Conservation (phyloP, 2,113 vertebrate species). For the Notothenia rossii region DNA sequence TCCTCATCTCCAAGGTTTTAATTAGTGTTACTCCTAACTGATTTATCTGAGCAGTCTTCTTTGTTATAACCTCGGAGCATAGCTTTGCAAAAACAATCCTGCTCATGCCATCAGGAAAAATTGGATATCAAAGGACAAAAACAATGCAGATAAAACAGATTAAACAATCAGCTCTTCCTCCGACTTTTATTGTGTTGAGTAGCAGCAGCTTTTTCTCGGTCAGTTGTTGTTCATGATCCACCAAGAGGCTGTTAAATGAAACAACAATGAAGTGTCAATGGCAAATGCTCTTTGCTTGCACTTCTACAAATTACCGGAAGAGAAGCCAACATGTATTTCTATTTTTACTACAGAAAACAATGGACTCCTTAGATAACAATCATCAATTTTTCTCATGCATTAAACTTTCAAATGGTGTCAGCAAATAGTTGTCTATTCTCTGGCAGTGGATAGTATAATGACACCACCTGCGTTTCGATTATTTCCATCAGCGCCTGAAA, state of each 20-base stretch:
- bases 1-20: conserved; percentile 32
- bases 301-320: neutral
- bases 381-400: neutral
- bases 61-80: conserved; percentile 26
- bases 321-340: neutral
- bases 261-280: conserved; percentile 15
- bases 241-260: conserved; percentile 76
- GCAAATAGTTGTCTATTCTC: neutral
- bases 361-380: neutral
- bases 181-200: conserved; percentile 26
- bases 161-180: conserved; percentile 28
- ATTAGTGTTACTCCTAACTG: conserved; percentile 24
- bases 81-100: conserved; percentile 48
- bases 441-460: neutral
- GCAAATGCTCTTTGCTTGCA: conserved; percentile 11
- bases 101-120: conserved; percentile 56
- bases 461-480: no score
- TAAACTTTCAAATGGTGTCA: neutral
- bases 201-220: conserved; percentile 35
- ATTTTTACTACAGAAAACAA: neutral
- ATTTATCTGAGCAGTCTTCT: conserved; percentile 27
- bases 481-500: no score
- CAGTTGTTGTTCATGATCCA: conserved; percentile 85
- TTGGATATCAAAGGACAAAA: conserved; percentile 51
- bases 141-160: conserved; percentile 10